Conservation (phyloP, 2,113 vertebrate genomes). For the Delphinus delphis region DNA sequence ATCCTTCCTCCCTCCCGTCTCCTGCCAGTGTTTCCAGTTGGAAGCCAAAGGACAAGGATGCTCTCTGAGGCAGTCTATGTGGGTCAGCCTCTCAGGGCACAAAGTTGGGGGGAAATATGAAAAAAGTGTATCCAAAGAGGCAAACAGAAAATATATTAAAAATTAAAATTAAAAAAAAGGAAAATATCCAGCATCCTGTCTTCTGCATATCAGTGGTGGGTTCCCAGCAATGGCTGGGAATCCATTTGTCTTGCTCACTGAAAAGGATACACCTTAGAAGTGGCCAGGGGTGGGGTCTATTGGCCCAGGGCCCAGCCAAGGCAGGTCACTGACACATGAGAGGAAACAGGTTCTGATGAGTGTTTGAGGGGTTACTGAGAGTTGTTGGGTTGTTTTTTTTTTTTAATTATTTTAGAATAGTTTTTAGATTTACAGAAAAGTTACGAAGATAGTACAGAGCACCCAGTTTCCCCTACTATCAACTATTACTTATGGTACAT, state of each 20-base stretch:
- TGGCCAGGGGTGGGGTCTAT: not conserved
- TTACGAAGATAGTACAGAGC: not conserved
- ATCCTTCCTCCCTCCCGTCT: too few species aligned
- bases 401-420: not conserved
- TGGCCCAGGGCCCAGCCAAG: not conserved
- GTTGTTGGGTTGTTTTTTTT: not conserved
- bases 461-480: not conserved
- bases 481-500: not conserved
- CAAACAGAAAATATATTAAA: not conserved
- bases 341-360: not conserved
- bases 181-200: not conserved
- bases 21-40: not conserved
- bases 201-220: too few species aligned
- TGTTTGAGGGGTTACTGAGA: not conserved
- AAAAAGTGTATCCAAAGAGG: not conserved
- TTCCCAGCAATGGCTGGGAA: not conserved
- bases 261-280: too few species aligned
- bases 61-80: not conserved
- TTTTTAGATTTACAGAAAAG: not conserved
- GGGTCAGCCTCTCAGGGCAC: not conserved
- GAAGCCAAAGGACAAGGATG: not conserved
- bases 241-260: not conserved
- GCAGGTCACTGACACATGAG: not conserved
- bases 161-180: not conserved
- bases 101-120: not conserved